Percentiles rank a stretch among this genome's conserved stretches.
Evolutionary conservation across 2,113 vertebrate species (phyloP).

Genomic region (Barbus barbus): DNA sequence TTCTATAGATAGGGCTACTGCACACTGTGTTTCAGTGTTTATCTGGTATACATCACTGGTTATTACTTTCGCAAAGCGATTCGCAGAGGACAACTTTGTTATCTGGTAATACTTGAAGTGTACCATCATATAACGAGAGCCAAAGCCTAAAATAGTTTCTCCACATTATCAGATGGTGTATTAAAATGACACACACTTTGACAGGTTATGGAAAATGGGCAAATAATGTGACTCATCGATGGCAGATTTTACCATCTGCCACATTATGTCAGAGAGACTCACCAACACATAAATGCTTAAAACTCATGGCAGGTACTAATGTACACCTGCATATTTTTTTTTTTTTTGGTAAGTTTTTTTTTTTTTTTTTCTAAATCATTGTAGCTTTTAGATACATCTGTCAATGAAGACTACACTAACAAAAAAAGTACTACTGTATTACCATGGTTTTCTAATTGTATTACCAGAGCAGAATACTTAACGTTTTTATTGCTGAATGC

Average conservation of each 20-base stretch:
- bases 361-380: neutral
- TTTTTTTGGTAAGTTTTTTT: no score
- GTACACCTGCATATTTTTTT: neutral
- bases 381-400: neutral
- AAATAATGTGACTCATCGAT: constrained; percentile 38
- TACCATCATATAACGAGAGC: neutral
- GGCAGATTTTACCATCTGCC: constrained; percentile 46
- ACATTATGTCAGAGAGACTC: constrained; percentile 21
- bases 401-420: neutral
- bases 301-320: constrained; percentile 12
- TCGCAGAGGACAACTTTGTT: constrained; percentile 1
- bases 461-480: neutral
- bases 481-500: neutral
- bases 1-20: constrained; percentile 1
- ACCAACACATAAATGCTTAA: constrained; percentile 30
- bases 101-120: constrained; percentile 18
- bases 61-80: constrained; percentile 6
- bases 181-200: constrained; percentile 19
- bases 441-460: neutral
- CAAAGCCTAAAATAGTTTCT: constrained; percentile 14
- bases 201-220: constrained; percentile 39
- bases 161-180: constrained; percentile 23
- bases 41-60: neutral
- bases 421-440: neutral
- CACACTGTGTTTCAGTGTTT: constrained; percentile 26